phyloP scores from a whole-genome alignment of 1,140 invertebrate genomes.

The Heliconius hewitsoni region DNA sequence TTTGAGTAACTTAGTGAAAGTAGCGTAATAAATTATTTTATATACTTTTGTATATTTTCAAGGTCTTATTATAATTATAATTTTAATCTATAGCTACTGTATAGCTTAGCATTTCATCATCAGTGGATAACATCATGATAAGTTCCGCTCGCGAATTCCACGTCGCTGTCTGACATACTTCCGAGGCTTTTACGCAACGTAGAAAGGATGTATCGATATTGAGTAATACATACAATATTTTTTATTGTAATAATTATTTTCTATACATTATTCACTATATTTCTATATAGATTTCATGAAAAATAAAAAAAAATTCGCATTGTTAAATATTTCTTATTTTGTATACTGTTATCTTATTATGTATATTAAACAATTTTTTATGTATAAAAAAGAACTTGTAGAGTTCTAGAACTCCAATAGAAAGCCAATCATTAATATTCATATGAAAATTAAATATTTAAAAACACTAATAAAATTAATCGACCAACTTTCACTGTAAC shows the following conservation, averaged over 20 bases:
- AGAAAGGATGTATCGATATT: slow-evolving; percentile 51
- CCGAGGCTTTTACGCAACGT: slow-evolving; percentile 49
- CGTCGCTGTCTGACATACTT: slow-evolving; percentile 44
- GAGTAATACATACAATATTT: slow-evolving; percentile 31
- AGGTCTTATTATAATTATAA: neutral
- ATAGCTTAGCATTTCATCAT: slow-evolving; percentile 30
- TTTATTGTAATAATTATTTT: neutral
- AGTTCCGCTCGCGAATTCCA: slow-evolving; percentile 58
- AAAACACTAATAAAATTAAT: slow-evolving; percentile 10
- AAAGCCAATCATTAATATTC: neutral
- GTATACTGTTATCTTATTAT: neutral
- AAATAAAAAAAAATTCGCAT: neutral
- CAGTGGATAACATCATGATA: slow-evolving; percentile 27
- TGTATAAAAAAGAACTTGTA: too few relatives aligned
- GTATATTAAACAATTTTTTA: too few relatives aligned
- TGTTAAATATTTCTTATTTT: neutral
- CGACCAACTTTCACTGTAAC: neutral
- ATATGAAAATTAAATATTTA: neutral
- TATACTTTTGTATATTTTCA: neutral
- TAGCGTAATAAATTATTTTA: neutral
- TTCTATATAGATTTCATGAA: neutral
- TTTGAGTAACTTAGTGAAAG: too few relatives aligned
- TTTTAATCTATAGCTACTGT: slow-evolving; percentile 12
- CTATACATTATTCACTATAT: neutral
- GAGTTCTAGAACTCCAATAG: neutral